Evolutionary conservation across 2,888 invertebrate species (phyloP), one percentile per base, ranked within the genome.

Genomic region (Athetis lepigone): DNA sequence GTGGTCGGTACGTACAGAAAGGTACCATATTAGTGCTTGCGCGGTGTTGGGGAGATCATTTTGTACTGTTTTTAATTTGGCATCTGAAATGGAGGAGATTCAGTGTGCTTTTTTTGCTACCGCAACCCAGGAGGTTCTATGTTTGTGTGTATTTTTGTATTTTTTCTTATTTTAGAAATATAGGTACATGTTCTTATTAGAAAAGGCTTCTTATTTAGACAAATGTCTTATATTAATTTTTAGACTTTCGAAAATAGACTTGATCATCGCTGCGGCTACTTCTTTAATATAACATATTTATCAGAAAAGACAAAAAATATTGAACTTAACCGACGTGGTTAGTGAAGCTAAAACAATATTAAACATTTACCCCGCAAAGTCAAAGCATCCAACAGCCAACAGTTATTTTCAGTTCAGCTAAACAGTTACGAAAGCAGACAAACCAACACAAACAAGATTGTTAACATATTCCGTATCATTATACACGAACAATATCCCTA

Each of bases 391-490:
- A 61, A 3, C 65, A 58, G 19, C 65, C 11, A 61, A 3, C 65
- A 58, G 19, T 58, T 43, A 58, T 57, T 49, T 29, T 16, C 57
- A 65, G 47, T 43, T 23, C 11, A 47, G 47, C 8, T 42, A 56
- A 56, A 64, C 65, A 57, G 19, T 49, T 37, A 16, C 37, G 23
- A 49, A 50, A 47, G 65, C 51, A 67, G 36, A 43, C 59, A 65
- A 70, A 70, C 42, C 57, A 66, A 65, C 47, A 67, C 71, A 71
- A 67, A 55, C 49, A 54, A 54, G 45, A 68, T 56, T 46, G 63
- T 58, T 58, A 45, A 57, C 62, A 66, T 71, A 70, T 61, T 58
- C 51, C 23, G 59, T 60, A 59, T 59, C 70, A 71, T 70, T 68
- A 62, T 51, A 55, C 55, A 19, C 42, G 56, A 70, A 71, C 61